A percentile compares a stretch with the other conserved stretches of the same genome.
These are phyloP conservation scores for Harpalus rubripes DNA, from an alignment of 2,888 invertebrate genomes.

Conservation along the genomic window DNA sequence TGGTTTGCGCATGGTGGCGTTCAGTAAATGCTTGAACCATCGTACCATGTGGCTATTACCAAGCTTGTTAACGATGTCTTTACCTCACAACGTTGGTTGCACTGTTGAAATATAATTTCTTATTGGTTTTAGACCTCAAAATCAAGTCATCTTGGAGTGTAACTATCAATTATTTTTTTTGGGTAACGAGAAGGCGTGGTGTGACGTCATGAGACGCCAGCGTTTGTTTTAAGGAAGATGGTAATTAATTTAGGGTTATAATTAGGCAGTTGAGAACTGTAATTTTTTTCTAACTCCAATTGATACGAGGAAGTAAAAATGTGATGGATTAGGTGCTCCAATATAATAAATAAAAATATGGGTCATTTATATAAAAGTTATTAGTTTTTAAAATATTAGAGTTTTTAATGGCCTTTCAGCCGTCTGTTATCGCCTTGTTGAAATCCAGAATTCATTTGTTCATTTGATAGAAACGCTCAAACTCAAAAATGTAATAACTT, in stretches of 20 bases:
- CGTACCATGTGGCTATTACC: constrained; percentile 69
- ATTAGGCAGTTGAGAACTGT: neutral
- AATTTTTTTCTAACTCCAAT: neutral
- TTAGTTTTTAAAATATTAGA: no score
- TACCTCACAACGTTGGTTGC: constrained; percentile 60
- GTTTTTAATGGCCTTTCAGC: no score
- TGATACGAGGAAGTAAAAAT: neutral
- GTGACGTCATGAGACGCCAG: constrained; percentile 18
- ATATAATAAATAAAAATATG: no score
- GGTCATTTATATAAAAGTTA: no score
- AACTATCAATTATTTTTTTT: constrained; percentile 64
- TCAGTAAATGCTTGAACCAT: constrained; percentile 45
- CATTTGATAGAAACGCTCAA: no score
- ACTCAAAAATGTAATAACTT: no score
- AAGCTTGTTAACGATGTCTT: constrained; percentile 70
- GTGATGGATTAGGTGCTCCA: no score
- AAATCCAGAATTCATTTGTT: no score
- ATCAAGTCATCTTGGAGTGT: constrained; percentile 63
- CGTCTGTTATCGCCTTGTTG: no score
- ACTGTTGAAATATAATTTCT: constrained; percentile 48
- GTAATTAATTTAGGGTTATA: neutral
- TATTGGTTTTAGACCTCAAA: constrained; percentile 62
- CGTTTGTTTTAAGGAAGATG: neutral
- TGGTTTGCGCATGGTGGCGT: neutral
- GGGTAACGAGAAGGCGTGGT: constrained; percentile 41